Base-by-base conservation (phyloP, 2,888 invertebrate genomes). In the Heliconius sara region DNA sequence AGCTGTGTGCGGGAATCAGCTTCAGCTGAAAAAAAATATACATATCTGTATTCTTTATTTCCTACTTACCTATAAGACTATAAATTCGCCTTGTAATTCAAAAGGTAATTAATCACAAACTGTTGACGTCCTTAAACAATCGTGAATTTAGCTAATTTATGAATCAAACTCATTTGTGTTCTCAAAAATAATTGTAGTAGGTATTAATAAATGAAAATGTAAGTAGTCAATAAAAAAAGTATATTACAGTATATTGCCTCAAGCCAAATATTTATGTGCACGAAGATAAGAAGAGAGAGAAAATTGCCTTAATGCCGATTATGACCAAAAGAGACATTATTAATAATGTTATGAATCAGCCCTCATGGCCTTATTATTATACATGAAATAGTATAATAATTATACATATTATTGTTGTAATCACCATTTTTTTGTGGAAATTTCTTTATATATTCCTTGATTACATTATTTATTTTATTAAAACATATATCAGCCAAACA, bases 291-390 rank as follows among this genome's bases (percentile, higher is more conserved):
- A 3, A 22, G 65, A 30, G 66, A 52, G 27, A 73, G 73, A 73
- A 81, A 78, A 75, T 79, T 76, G 77, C 68, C 67, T 66, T 78
- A 79, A 79, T 75, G 71, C 65, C 66, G 47, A 43, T 77, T 79
- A 79, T 84, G 79, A 82, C 86, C 83, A 80, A 79, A 84, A 83
- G 84, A 84, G 83, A 80, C 78, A 76, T 60, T 71, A 70, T 79
- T 80, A 70, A 43, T 79, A 84, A 84, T 83, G 79, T 84, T 81
- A 83, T 88, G 88, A 89, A 88, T 87, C 86, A 87, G 89, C 86
- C 86, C n/a, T 68, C 63, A 68, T 67, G 9, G 6, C 16, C 3
- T 10, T 9, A 57, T 57, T 57, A n/a, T 57, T 57, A 57, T n/a
- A n/a, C n/a, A n/a, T 57, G 47, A 52, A 52, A 19, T 57, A 57